Evolutionary conservation across 2,113 vertebrate species (phyloP), one percentile per base, ranked within the genome.

Genomic region (Potamarius usumacintae): DNA sequence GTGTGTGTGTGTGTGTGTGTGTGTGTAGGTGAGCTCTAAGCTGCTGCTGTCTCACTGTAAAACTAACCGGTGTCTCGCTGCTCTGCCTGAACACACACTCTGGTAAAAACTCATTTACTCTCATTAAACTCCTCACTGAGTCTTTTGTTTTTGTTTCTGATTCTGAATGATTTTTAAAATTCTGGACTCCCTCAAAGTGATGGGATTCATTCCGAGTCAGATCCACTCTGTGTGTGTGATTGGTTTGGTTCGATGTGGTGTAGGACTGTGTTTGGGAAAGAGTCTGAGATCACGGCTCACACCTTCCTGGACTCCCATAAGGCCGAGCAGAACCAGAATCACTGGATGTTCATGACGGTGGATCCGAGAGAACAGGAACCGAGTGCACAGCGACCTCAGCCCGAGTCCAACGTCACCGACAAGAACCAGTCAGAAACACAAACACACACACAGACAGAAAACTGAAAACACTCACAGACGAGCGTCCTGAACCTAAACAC

Each of bases 181-280:
- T n/a, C 63, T n/a, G 63, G 25, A 65, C 11, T n/a, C 25, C 18
- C 1, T 60, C 58, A 60, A 20, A 62, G 5, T 71, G 30, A 8
- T 34, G 60, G 27, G 3, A 4, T 50, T 25, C 1, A 4, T 14
- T 69, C 11, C 5, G n/a, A 34, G 27, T 83, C 20, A 11, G n/a
- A 69, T 53, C 25, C 8, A 22, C 48, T 6, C 20, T 81, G 85
- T 30, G 4, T 30, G 60, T 72, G 9, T 12, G 82, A 6, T 52
- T 57, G 52, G 14, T 74, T n/a, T 69, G 30, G 84, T 10, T 76
- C 1, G 57, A 83, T 89, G 81, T 42, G 77, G 84, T 89, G 27
- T 93, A 99, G 98, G 92, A 96, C 96, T 79, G 90, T 88, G 6
- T 97, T 96, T 87, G 97, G 97, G 87, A 96, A 93, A 86, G 97